Evolutionary conservation across 1,140 invertebrate genomes (phyloP), one percentile per base, ranked within the genome.

Genomic region (Papilio aristodemus): DNA sequence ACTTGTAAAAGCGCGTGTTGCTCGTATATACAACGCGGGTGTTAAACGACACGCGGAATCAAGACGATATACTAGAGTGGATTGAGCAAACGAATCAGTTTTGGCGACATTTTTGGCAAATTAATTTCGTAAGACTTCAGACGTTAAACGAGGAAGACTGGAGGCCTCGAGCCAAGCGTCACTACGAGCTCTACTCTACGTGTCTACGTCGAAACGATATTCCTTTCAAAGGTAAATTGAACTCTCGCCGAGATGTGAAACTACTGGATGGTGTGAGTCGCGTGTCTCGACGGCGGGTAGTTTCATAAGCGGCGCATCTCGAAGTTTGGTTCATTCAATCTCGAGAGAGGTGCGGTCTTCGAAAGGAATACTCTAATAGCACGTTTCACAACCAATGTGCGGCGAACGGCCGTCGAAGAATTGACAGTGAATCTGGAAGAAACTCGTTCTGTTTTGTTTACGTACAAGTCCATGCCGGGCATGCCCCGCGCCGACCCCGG

Each of bases 351-450:
- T 38, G 9, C 43, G 11, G 66, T 64, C 80, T 79, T 81, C 72
- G 71, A 80, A 78, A 83, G 76, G 74, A 78, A 81, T 77, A 80
- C 73, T 74, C 76, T 77, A 89, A 84, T 85, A 89, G 87, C 87
- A 89, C 88, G 88, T 82, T 81, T 90, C 88, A 90, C 88, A 90
- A 90, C 88, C 88, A 90, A 87, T 81, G 86, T 90, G 83, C 83
- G 88, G 88, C 87, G 76, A 81, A 80, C 76, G 86, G 86, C 85
- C 73, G 76, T 84, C 79, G 73, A 78, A 82, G 69, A 90, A 90
- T 90, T 90, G 88, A 89, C 88, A 89, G 86, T 87, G 83, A 85
- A 82, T 75, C 80, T 87, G 86, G 88, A 90, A 90, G 85, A 87
- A 81, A 76, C 58, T 75, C 71, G 68, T 80, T 71, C 75, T 72